Conservation (phyloP, 1,140 invertebrate species). For the Drosophila pachea region DNA sequence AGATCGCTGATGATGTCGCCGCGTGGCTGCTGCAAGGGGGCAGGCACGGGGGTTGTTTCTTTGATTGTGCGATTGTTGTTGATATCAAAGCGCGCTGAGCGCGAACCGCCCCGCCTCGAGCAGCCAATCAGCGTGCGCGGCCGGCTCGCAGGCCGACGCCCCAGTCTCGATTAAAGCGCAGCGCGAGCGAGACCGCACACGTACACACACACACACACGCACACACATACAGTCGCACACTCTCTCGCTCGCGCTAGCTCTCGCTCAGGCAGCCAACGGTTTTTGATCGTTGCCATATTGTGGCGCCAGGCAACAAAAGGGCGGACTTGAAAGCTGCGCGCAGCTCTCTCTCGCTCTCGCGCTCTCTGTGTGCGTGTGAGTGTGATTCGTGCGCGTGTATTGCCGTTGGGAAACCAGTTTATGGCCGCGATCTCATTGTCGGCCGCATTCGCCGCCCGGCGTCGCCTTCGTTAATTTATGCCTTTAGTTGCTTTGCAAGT, state of each 20-base stretch:
- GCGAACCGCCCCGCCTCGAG: slow-evolving; percentile 48
- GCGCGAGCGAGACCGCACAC: slow-evolving; percentile 14
- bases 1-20: slow-evolving; percentile 43
- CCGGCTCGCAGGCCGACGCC: slow-evolving; percentile 40
- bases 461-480: slow-evolving; percentile 77
- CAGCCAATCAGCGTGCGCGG: slow-evolving; percentile 59
- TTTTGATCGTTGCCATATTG: slow-evolving; percentile 73
- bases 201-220: not conserved
- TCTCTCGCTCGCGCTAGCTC: slow-evolving; percentile 21
- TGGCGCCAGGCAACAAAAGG: slow-evolving; percentile 60
- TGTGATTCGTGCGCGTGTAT: slow-evolving; percentile 26
- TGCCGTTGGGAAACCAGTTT: slow-evolving; percentile 62
- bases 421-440: slow-evolving; percentile 66
- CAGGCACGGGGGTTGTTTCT: slow-evolving; percentile 20
- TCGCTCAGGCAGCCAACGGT: slow-evolving; percentile 23
- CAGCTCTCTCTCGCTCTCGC: slow-evolving; percentile 25
- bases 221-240: not conserved
- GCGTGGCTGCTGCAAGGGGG: slow-evolving; percentile 6
- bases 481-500: slow-evolving; percentile 78
- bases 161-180: slow-evolving; percentile 58
- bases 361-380: slow-evolving; percentile 13
- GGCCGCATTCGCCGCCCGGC: slow-evolving; percentile 57
- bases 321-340: slow-evolving; percentile 71
- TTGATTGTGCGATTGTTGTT: slow-evolving; percentile 26
- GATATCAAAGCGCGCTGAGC: slow-evolving; percentile 57